A percentile compares a stretch with the other conserved stretches of the same genome.
Evolutionary conservation across 2,888 invertebrate genomes (phyloP).

Genomic region (Drosophila atripex): DNA sequence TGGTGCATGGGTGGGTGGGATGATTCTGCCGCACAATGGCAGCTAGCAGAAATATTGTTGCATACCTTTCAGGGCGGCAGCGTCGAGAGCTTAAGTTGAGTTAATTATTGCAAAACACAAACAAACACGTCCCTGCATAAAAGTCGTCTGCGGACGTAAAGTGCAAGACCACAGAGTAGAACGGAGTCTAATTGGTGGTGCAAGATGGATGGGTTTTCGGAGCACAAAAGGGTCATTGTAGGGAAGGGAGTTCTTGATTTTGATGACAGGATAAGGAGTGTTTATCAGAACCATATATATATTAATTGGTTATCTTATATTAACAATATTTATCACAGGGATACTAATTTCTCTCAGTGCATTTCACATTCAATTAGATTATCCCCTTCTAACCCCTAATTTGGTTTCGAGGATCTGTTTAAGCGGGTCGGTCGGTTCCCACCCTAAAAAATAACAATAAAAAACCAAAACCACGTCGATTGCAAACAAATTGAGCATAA

Average conservation of each 20-base stretch:
- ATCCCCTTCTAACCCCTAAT: conserved; percentile 12
- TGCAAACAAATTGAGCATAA: conserved; percentile 41
- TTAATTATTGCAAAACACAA: conserved; percentile 67
- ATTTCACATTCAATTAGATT: conserved; percentile 3
- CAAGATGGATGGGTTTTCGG: conserved; percentile 9
- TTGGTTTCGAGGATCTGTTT: conserved; percentile 9
- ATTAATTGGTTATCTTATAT: no score
- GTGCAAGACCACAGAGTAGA: conserved; percentile 33
- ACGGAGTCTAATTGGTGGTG: conserved; percentile 45
- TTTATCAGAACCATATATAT: not conserved
- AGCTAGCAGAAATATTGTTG: conserved; percentile 60
- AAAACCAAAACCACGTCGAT: conserved; percentile 11
- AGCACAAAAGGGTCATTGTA: conserved; percentile 15
- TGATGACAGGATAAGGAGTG: conserved; percentile 10
- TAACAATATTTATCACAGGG: no score
- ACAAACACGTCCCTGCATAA: conserved; percentile 36
- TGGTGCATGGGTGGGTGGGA: not conserved
- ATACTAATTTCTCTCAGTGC: not conserved
- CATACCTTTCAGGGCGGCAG: conserved; percentile 57
- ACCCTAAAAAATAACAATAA: not conserved
- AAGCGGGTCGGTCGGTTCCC: conserved; percentile 8
- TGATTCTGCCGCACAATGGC: conserved; percentile 38
- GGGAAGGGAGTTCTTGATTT: conserved; percentile 17
- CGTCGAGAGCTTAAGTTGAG: conserved; percentile 62
- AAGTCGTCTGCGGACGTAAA: conserved; percentile 32